Conservation (phyloP, 2,888 invertebrate species). For the Dyspetes luteomarginatus region DNA sequence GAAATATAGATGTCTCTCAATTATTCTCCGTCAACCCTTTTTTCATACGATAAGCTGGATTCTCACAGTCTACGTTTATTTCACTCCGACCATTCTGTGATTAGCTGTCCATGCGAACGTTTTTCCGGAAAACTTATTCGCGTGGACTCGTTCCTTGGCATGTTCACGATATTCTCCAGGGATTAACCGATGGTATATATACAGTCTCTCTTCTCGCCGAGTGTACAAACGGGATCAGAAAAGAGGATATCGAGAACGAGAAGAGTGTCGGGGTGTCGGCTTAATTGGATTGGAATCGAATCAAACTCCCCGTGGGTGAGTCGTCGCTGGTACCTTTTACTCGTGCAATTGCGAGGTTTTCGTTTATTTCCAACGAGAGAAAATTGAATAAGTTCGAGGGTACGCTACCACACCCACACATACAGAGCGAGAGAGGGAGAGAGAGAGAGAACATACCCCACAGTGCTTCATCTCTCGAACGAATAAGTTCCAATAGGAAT, state of each 20-base stretch:
- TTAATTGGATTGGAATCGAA: conserved; percentile 68
- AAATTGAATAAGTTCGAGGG: conserved; percentile 64
- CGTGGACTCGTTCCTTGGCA: conserved; percentile 28
- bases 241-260: conserved; percentile 39
- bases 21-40: conserved; percentile 4
- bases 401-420: conserved; percentile 3
- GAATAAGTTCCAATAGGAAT: conserved; percentile 63
- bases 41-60: conserved; percentile 9
- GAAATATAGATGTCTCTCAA: conserved; percentile 41
- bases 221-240: conserved; percentile 17
- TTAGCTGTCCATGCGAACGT: conserved; percentile 9
- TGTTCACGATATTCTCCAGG: conserved; percentile 47
- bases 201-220: conserved; percentile 10
- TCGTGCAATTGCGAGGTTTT: conserved; percentile 41
- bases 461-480: too few relatives aligned
- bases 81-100: conserved; percentile 36
- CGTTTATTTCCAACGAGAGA: conserved; percentile 61
- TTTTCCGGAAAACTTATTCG: conserved; percentile 23
- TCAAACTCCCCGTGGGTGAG: conserved; percentile 59
- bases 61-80: background rate
- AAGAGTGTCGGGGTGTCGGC: conserved; percentile 59
- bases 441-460: conserved; percentile 10
- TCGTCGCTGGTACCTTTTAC: conserved; percentile 47
- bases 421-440: too few relatives aligned
- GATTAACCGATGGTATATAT: conserved; percentile 11